Evolutionary conservation across 2,113 vertebrate species (phyloP), one percentile per base, ranked within the genome.

Genomic region (Chamaetylas fuelleborni): DNA sequence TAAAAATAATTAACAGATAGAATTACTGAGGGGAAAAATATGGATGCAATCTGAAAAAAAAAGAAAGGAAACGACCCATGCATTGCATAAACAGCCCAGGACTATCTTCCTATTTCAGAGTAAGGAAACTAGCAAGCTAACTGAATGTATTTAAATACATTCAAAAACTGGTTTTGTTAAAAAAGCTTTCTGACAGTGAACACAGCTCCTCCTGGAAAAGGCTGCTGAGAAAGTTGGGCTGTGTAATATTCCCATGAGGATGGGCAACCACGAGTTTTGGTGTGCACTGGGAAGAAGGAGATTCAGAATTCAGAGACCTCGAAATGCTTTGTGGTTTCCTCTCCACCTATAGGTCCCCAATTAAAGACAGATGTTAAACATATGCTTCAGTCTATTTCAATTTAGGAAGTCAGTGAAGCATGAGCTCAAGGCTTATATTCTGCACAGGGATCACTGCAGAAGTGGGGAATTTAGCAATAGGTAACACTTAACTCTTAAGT

Each of bases 341-440:
- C 62, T 80, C 78, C 71, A 65, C 62, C 81, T 82, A 92, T 62
- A 93, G 89, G 81, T 64, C 56, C 60, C 40, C 73, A 95, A 36
- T 76, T 95, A 94, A 87, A 69, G 81, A 90, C 91, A 94, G 66
- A 86, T 95, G 91, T 95, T 95, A 91, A 96, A 85, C 91, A 92
- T 87, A 78, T 87, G 87, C 87, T 90, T 82, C 87, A 80, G 87
- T 58, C 91, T 95, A 76, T 91, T 96, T 84, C 87, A 95, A 58
- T 95, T 95, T 91, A 67, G 65, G 14, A 73, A 82, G 62, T 24
- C 86, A 82, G 70, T 70, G 91, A 77, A 92, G 83, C 73, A 45
- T 91, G 86, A 65, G 50, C 62, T 94, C 66, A 57, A 81, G 53
- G 31, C 70, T 91, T 61, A 65, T 50, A 64, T 65, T 91, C 74